Base-by-base conservation (phyloP, 2,888 invertebrate genomes). In the Oscheius onirici region DNA sequence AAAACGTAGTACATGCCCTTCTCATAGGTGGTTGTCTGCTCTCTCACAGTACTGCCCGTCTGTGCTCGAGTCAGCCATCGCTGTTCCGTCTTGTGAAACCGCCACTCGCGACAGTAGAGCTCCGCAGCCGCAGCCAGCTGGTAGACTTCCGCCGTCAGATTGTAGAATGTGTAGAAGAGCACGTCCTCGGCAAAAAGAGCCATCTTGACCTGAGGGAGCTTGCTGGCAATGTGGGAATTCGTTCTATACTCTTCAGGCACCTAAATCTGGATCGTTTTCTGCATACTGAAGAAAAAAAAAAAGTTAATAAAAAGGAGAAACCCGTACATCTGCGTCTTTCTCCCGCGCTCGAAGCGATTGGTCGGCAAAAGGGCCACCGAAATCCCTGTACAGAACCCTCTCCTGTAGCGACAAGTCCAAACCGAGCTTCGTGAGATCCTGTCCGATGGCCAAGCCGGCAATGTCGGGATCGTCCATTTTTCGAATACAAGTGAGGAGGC, bases 181-280 rank as follows among this genome's bases (percentile, higher is more conserved):
- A 51, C 51, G 24, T 51, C 51, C 24, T 51, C 51, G 20, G 51
- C 20, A 3, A 51, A 20, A 11, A 22, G 20, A 8, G 20, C 24
- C 20, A 51, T 20, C 51, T 51, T 51, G 22, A 51, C 20, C 20
- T 20, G 51, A 20, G 51, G 51, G 10, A 51, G 51, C 20, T 51
- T 51, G 11, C 24, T 24, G 11, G 22, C 24, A 17, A 51, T 24
- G 20, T 51, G 51, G 2, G 20, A 20, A 20, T 51, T 51, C 10
- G 51, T 51, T 3, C 20, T 20, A 17, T 51, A 51, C 24, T 51
- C 51, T 51, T 51, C 51, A 51, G 51, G 51, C 20, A 51, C 51
- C 51, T 51, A n/a, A n/a, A n/a, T n/a, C n/a, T n/a, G n/a, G n/a
- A n/a, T n/a, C n/a, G n/a, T n/a, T n/a, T n/a, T n/a, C n/a, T n/a